Base-by-base conservation (phyloP, 2,113 vertebrate genomes). In the Pitta sordida region DNA sequence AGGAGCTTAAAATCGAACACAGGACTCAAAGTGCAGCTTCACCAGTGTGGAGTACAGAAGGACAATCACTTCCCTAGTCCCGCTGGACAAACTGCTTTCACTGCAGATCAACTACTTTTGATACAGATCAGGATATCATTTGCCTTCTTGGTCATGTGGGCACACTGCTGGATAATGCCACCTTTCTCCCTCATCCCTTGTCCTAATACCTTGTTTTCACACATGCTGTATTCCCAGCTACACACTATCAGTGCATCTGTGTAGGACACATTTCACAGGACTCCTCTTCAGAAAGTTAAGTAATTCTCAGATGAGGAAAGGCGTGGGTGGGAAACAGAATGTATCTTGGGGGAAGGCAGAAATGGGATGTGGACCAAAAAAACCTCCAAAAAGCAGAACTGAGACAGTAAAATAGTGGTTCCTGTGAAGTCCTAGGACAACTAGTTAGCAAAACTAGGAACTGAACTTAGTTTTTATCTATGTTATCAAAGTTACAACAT, bases 251-350 rank as follows among this genome's bases (percentile, higher is more conserved):
- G 53, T 58, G 78, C 67, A 76, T 91, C 53, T 93, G 87, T 83
- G 91, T 89, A 89, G 85, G 85, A 94, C 73, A 85, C 23, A 80
- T 91, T 95, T 94, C 90, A 83, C 90, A 94, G 85, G 75, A 89
- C 90, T 96, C 87, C 91, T 91, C 93, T 94, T 94, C 91, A 95
- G 53, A 91, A 91, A 93, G 77, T 91, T 89, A 93, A 91, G 69
- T 79, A 91, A 94, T 88, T 90, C 68, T 76, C 63, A 93, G 90
- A 93, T 91, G 94, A 82, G 59, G 91, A 94, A 95, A 94, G 63
- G 26, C 0, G 71, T 94, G 82, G 93, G 93, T 77, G 53, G 79
- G 55, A 95, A 94, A 90, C 87, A 87, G 60, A 75, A 95, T 84
- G 39, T 94, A 84, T 71, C 90, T 87, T 64, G 34, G 48, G 58